These are phyloP conservation scores for Lindbergichthys nudifrons DNA, from an alignment of 2,797 vertebrate genomes.

Conservation along the genomic window DNA sequence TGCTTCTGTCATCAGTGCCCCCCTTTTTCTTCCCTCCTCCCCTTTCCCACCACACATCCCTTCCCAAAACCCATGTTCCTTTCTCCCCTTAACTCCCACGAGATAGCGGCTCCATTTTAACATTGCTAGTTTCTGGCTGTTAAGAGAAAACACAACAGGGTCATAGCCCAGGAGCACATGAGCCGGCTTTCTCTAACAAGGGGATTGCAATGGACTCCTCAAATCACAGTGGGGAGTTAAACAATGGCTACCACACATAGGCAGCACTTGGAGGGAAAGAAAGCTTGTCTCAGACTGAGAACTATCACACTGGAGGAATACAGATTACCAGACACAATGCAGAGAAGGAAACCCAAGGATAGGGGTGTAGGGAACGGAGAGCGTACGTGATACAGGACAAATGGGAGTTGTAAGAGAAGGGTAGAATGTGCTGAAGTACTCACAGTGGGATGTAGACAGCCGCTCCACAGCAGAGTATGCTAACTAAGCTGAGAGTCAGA, in stretches of 20 bases:
- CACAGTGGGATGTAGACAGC: conserved; percentile 84
- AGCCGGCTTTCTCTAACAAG: conserved; percentile 44
- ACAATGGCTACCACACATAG: conserved; percentile 74
- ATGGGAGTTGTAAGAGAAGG: conserved; percentile 51
- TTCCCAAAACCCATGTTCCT: conserved; percentile 56
- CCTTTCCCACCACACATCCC: conserved; percentile 64
- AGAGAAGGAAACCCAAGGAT: conserved; percentile 32
- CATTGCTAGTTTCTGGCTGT: conserved; percentile 50
- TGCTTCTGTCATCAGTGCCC: conserved; percentile 74
- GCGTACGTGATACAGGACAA: conserved; percentile 27
- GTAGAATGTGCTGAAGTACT: conserved; percentile 78
- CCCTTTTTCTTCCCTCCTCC: conserved; percentile 31
- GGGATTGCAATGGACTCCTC: conserved; percentile 61
- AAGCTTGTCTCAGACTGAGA: conserved; percentile 64
- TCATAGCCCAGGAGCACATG: conserved; percentile 48
- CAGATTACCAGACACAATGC: conserved; percentile 51
- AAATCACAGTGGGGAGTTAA: conserved; percentile 68
- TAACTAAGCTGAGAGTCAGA: conserved; percentile 79
- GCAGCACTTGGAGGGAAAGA: conserved; percentile 74
- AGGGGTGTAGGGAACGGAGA: conserved; percentile 25
- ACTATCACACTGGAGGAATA: conserved; percentile 62
- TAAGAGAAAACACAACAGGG: conserved; percentile 23
- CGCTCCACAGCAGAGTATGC: conserved; percentile 79
- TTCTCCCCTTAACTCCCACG: conserved; percentile 51
- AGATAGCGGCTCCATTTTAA: conserved; percentile 66